Percentiles rank a stretch among this genome's conserved stretches.
Conservation (phyloP, 2,113 vertebrate species). For the Eclectus roratus region DNA sequence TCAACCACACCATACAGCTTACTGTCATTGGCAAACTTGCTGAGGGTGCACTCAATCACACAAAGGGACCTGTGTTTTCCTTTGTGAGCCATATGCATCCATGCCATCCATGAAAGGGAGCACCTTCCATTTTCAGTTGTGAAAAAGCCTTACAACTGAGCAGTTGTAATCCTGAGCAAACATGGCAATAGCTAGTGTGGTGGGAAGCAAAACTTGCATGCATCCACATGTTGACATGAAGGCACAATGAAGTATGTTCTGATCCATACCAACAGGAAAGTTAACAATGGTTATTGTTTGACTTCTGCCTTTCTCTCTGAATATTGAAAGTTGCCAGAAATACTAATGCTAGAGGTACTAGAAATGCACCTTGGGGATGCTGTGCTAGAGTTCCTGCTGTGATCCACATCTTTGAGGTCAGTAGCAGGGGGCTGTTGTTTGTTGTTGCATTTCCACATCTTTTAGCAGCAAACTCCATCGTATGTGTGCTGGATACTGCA, state of each 20-base stretch:
- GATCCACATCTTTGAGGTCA: neutral
- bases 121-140: neutral
- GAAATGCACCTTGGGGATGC: neutral
- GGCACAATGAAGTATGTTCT: neutral
- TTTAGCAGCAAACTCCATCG: neutral
- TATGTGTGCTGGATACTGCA: neutral
- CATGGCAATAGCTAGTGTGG: rapidly evolving
- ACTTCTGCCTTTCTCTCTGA: neutral
- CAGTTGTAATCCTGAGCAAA: neutral
- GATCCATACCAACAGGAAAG: neutral
- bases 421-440: rapidly evolving
- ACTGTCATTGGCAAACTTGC: neutral
- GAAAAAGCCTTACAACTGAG: neutral
- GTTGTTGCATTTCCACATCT: neutral
- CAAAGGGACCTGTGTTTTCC: neutral
- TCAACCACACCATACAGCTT: neutral
- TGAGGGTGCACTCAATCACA: neutral
- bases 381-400: rapidly evolving
- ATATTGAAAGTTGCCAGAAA: neutral
- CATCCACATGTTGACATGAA: neutral
- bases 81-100: neutral
- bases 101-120: neutral
- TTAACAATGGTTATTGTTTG: neutral
- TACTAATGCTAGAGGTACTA: neutral
- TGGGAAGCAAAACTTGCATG: neutral